phyloP scores from a whole-genome alignment of 2,113 vertebrate species.

The Syrmaticus mikado region DNA sequence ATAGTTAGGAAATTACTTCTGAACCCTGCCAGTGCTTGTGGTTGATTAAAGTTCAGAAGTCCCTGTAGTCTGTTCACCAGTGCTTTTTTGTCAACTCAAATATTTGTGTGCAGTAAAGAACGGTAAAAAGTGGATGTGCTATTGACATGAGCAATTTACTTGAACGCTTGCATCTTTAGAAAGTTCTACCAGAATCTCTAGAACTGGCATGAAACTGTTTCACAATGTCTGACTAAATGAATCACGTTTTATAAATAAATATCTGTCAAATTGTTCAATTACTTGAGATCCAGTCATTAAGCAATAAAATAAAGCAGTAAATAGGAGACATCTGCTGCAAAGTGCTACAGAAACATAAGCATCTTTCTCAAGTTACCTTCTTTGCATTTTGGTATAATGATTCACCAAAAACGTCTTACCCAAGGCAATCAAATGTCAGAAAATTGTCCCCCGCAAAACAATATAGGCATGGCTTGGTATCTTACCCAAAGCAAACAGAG shows the following conservation, averaged over 20 bases:
- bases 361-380: constrained; percentile 84
- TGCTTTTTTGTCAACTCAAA: constrained; percentile 78
- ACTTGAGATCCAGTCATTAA: constrained; percentile 84
- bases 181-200: constrained; percentile 71
- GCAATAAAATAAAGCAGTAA: constrained; percentile 86
- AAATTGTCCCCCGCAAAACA: not conserved
- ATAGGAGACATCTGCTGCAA: constrained; percentile 86
- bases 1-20: constrained; percentile 85
- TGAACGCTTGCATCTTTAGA: constrained; percentile 81
- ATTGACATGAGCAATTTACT: constrained; percentile 79
- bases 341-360: constrained; percentile 83
- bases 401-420: constrained; percentile 74
- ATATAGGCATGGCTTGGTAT: not conserved
- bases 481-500: not conserved
- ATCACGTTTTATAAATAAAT: constrained; percentile 88
- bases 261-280: constrained; percentile 86
- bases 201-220: constrained; percentile 79
- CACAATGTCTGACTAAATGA: constrained; percentile 82
- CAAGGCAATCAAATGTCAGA: constrained; percentile 37
- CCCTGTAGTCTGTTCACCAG: constrained; percentile 78
- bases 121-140: constrained; percentile 78
- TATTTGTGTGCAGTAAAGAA: constrained; percentile 78
- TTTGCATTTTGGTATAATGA: constrained; percentile 80
- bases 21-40: constrained; percentile 82
- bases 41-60: constrained; percentile 84